Percentiles rank a stretch among this genome's conserved stretches.
phyloP scores from a whole-genome alignment of 2,113 vertebrate species.

The Phyllopteryx taeniolatus region DNA sequence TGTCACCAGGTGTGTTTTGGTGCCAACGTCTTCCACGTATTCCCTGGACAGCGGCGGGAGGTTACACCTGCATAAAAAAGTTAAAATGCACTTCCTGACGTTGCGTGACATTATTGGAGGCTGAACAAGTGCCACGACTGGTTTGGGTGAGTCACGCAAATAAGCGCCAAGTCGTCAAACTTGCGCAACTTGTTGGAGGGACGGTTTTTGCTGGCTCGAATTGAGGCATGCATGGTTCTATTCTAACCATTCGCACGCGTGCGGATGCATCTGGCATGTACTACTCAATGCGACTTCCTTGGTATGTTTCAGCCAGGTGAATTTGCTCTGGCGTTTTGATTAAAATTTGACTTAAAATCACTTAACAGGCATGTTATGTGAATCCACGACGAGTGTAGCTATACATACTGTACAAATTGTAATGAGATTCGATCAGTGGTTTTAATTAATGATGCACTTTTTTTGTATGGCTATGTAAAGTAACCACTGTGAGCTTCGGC shows the following conservation, averaged over 20 bases:
- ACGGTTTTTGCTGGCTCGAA: background rate
- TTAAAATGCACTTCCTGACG: background rate
- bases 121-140: background rate
- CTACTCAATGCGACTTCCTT: background rate
- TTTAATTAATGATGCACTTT: background rate
- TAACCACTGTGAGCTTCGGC: background rate
- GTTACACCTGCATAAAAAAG: conserved; percentile 80
- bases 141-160: background rate
- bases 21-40: conserved; percentile 88
- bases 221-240: background rate
- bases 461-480: background rate
- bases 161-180: background rate
- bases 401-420: no score
- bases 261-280: no score
- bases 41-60: conserved; percentile 89
- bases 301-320: background rate
- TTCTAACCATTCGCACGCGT: background rate
- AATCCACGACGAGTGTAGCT: no score
- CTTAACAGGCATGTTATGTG: no score
- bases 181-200: background rate
- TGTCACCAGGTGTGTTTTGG: conserved; percentile 88
- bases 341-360: no score
- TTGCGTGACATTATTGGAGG: background rate
- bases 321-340: no score
- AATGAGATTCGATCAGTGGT: background rate